Base-by-base conservation (phyloP, 2,888 invertebrate species). In the Temnothorax rugatulus region DNA sequence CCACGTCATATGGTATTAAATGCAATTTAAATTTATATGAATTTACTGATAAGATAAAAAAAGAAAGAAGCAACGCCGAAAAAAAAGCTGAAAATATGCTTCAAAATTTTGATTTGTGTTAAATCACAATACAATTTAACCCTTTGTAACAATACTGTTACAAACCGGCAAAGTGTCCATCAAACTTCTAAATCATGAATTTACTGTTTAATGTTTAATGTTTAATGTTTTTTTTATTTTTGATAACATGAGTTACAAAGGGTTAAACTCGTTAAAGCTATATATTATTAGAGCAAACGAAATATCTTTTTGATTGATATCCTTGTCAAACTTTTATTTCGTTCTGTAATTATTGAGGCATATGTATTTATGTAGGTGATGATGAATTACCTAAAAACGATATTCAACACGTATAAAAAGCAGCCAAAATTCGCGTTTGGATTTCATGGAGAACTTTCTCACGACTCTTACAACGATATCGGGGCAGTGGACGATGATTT, bases 381-480 rank as follows among this genome's bases (percentile, higher is more conserved):
- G 95, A 92, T 96, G 91, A 95, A 96, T 88, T 96, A 96, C 89
- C 93, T 96, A 0, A 95, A 95, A 88, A 95, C 96, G 64, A 95
- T 96, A 87, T 96, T 96, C 91, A 94, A 96, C 11, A 96, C 96
- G 47, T 97, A 98, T 92, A 95, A 95, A 66, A 95, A 96, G 47
- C 96, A 96, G 73, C 97, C 98, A 0, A 97, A 97, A 90, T 99
- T 99, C 94, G 95, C 97, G 13, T 98, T 99, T 93, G 97, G 97
- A 13, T 99, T 99, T 95, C 98, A 99, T 91, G 97, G 97, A 0
- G 98, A 98, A 91, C 96, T 98, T 29, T 98, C 98, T 0, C 99
- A 99, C 92, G 97, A 98, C 91, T 97, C 98, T 71, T 97, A 97
- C 92, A 98, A 98, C 93, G 95, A 96, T 90, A 96, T 99, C 50